phyloP scores from a whole-genome alignment of 2,888 invertebrate genomes.

The Tholera decimalis region DNA sequence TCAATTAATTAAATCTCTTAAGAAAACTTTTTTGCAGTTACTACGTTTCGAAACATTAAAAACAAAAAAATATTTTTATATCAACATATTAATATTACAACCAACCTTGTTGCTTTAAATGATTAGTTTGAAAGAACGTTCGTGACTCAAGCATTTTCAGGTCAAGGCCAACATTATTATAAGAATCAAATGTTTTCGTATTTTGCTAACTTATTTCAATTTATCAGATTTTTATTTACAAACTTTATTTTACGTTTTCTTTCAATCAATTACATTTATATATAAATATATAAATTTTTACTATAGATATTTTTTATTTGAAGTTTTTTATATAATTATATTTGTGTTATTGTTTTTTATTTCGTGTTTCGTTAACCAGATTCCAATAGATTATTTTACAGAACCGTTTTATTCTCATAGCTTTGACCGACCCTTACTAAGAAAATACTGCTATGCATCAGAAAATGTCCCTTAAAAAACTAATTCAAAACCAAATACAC shows the following conservation, averaged over 20 bases:
- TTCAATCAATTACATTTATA: too few species aligned
- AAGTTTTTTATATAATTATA: background rate
- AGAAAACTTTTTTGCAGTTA: too few species aligned
- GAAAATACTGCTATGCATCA: conserved; percentile 31
- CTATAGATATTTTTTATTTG: background rate
- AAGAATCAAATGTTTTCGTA: conserved; percentile 9
- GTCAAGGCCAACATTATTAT: conserved; percentile 31
- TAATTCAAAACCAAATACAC: background rate
- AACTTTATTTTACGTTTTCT: too few species aligned
- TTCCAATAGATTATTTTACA: background rate
- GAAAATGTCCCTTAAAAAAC: conserved; percentile 1
- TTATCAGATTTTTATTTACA: background rate
- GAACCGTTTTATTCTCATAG: background rate
- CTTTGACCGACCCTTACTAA: background rate
- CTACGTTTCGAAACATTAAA: too few species aligned
- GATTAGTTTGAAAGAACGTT: conserved; percentile 7
- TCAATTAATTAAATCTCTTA: too few species aligned
- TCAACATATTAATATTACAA: background rate
- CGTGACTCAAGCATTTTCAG: conserved; percentile 32
- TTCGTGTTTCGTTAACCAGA: background rate
- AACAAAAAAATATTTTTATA: too few species aligned
- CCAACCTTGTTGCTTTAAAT: conserved; percentile 22
- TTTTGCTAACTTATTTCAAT: conserved; percentile 11
- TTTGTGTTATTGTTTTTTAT: background rate
- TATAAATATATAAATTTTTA: background rate